Evolutionary conservation across 1,140 invertebrate genomes (phyloP), one percentile per base, ranked within the genome.

Genomic region (Aphelinus atriplicis): DNA sequence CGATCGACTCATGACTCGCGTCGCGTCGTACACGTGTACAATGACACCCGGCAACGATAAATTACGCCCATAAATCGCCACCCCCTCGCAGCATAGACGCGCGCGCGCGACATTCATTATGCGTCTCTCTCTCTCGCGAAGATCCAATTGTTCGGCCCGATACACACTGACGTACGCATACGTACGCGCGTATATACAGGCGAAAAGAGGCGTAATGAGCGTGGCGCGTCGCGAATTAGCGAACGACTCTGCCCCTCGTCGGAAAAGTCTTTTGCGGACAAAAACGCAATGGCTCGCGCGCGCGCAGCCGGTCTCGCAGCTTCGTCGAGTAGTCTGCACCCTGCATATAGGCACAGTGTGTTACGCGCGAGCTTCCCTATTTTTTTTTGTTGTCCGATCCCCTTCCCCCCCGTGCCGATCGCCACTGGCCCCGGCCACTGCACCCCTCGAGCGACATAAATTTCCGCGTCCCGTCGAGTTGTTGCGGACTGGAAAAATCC

Each of bases 51-150:
- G 26, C 26, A 26, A 26, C 60, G n/a, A 72, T 72, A 72, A 72
- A 72, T 72, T 56, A 72, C 53, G 43, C 5, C 53, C n/a, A 65
- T 72, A 72, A 72, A 72, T 72, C 46, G 62, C 51, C 4, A 3
- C n/a, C 7, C 56, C 47, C 10, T 0, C 47, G 5, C 65, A 3
- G 63, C 65, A 7, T 7, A 42, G 7, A 9, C 53, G 42, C n/a
- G 50, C 48, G 61, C 63, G 45, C 46, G 50, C 63, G 63, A 57
- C 65, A 57, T 67, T 67, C 50, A 67, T 67, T 67, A 67, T 57
- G 53, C 65, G 51, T 42, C 47, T 53, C 63, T n/a, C 63, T 48
- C 47, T n/a, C 51, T 26, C 50, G 51, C 53, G 65, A 55, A 67
- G 65, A 67, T 67, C 65, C 65, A 67, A 67, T 67, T 67, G 55